phyloP scores from a whole-genome alignment of 2,113 vertebrate genomes.

The Dasypus novemcinctus region DNA sequence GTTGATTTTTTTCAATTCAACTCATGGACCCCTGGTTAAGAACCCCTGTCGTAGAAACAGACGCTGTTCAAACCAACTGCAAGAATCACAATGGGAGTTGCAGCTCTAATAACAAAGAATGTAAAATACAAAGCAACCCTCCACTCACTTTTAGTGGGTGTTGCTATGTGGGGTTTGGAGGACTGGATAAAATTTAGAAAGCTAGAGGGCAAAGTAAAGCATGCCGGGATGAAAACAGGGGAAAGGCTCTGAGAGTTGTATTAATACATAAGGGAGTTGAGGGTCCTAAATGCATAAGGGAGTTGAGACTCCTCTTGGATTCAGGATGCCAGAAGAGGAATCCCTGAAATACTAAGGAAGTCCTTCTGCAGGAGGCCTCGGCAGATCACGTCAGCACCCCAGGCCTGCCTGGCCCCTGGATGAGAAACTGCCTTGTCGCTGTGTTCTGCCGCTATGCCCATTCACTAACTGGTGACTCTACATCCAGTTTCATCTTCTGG shows the following conservation, averaged over 20 bases:
- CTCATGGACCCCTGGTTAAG: too few relatives aligned
- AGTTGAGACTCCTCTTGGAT: too few relatives aligned
- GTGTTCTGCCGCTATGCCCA: background rate
- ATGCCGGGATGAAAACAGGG: background rate
- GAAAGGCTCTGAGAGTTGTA: background rate
- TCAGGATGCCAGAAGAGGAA: background rate
- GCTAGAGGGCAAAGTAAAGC: background rate
- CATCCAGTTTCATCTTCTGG: background rate
- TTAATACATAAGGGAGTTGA: background rate
- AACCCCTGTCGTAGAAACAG: too few relatives aligned
- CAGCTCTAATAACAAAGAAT: background rate
- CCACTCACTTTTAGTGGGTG: background rate
- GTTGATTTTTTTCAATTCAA: too few relatives aligned
- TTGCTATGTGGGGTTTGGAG: background rate
- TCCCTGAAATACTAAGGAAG: background rate
- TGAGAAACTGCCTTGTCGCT: background rate
- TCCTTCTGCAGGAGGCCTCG: background rate
- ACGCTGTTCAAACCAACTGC: background rate
- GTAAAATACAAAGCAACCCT: background rate
- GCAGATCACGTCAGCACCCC: background rate
- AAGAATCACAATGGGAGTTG: background rate
- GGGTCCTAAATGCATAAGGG: background rate
- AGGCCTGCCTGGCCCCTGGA: background rate
- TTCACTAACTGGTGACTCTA: background rate
- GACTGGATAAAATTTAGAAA: background rate